These are phyloP conservation scores for Aphyosemion australe DNA, from an alignment of 2,113 vertebrate genomes.

Conservation along the genomic window DNA sequence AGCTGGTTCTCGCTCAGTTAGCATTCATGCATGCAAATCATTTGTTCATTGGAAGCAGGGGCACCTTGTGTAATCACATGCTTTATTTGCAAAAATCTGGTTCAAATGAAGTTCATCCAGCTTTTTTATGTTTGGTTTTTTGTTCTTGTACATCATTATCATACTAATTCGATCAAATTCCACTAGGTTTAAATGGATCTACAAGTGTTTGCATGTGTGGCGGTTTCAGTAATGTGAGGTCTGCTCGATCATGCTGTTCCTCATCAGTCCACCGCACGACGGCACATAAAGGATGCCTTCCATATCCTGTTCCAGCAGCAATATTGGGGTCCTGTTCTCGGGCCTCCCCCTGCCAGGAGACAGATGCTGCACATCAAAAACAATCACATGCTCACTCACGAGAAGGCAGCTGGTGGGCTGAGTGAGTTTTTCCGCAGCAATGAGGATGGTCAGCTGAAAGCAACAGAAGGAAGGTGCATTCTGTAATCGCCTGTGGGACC, in stretches of 20 bases:
- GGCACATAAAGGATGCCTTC: constrained; percentile 46
- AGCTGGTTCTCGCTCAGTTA: constrained; percentile 29
- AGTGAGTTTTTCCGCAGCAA: constrained; percentile 33
- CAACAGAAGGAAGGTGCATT: constrained; percentile 25
- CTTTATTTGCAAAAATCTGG: constrained; percentile 24
- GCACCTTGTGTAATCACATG: constrained; percentile 21
- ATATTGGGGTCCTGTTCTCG: constrained; percentile 34
- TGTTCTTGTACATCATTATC: neutral
- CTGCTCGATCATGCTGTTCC: constrained; percentile 21
- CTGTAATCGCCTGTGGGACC: constrained; percentile 47
- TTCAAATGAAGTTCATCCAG: constrained; percentile 51
- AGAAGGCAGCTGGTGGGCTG: constrained; percentile 42
- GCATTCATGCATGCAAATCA: constrained; percentile 33
- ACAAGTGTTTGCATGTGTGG: constrained; percentile 16
- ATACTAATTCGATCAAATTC: constrained; percentile 4
- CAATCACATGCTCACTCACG: constrained; percentile 8
- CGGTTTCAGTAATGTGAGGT: constrained; percentile 2
- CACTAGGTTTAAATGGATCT: constrained; percentile 17
- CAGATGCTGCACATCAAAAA: constrained; percentile 32
- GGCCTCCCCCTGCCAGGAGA: constrained; percentile 26
- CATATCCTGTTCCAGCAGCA: constrained; percentile 50
- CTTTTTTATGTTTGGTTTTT: neutral
- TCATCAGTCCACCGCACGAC: constrained; percentile 27
- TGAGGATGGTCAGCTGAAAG: constrained; percentile 44
- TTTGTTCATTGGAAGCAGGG: constrained; percentile 20